Percentiles rank a stretch among this genome's conserved stretches.
Evolutionary conservation across 2,113 vertebrate species (phyloP).

Genomic region (Plestiodon gilberti): DNA sequence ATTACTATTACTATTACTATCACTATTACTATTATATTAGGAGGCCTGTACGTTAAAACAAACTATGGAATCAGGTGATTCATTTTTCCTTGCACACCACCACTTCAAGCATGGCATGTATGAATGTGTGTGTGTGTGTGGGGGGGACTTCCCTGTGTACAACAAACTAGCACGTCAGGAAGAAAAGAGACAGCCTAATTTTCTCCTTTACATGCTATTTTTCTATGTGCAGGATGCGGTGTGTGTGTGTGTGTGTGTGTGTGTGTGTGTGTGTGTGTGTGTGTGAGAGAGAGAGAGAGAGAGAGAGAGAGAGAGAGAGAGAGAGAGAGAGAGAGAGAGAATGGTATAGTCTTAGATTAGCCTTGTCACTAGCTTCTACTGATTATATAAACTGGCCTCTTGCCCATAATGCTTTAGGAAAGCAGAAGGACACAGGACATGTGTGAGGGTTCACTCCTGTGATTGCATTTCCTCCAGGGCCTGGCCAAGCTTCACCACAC

Average conservation of each 20-base stretch:
- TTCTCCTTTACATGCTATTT: too few relatives aligned
- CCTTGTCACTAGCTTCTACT: background rate
- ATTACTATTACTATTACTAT: too few relatives aligned
- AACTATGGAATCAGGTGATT: background rate
- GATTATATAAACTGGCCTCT: background rate
- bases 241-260: too few relatives aligned
- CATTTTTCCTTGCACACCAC: background rate
- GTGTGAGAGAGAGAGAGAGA: too few relatives aligned
- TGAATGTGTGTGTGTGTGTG: background rate
- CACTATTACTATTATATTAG: too few relatives aligned
- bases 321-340: too few relatives aligned
- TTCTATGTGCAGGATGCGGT: too few relatives aligned
- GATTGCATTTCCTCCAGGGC: background rate
- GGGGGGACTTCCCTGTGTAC: background rate
- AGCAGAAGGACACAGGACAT: background rate
- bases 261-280: too few relatives aligned
- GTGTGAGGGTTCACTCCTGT: background rate
- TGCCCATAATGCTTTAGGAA: background rate
- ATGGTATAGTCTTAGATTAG: background rate
- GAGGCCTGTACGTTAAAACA: too few relatives aligned
- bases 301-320: too few relatives aligned
- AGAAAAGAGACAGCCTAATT: background rate
- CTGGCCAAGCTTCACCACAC: background rate
- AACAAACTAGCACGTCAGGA: background rate
- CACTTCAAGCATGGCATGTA: background rate